Evolutionary conservation across 2,113 vertebrate species (phyloP), one percentile per base, ranked within the genome.

Genomic region (Thomomys bottae): DNA sequence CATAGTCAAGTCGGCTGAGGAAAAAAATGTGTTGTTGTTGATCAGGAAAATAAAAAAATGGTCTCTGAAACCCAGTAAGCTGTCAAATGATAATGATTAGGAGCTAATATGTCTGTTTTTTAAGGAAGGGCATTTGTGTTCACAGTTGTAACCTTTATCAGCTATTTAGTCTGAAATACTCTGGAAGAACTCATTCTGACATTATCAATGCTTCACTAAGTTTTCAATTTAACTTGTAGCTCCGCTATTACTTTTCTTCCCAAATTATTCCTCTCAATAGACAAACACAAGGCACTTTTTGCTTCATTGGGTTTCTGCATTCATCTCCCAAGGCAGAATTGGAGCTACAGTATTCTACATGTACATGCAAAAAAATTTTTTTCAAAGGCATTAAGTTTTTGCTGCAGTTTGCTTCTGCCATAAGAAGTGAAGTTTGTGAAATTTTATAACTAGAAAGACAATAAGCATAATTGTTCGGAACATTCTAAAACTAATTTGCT

Each of bases 211-310:
- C 80, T 92, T 32, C 76, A 96, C 90, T 80, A 91, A 78, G 57
- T 94, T 95, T 96, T 90, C 90, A 72, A 80, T 94, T 94, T 95
- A 88, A 91, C 82, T 95, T 93, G 82, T 77, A 82, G 75, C 82
- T 79, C 8, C 76, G 76, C 49, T 93, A n/a, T 89, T 82, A 78
- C 75, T 92, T 92, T 90, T 87, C 36, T 63, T 73, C 8, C 67
- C 63, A 92, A 94, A 92, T 95, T 73, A 82, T 86, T 67, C 75
- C 67, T 93, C 88, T 49, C 67, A 79, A 45, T 72, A 93, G 88
- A 90, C 6, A 94, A 79, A 66, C 86, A 83, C 85, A 80, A 32
- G n/a, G 28, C n/a, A 89, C 79, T 92, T 85, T 87, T 78, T 49
- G 78, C 79, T 87, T 94, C 85, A 79, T 1, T 91, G 73, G 42